A percentile compares a stretch with the other conserved stretches of the same genome.
These are phyloP conservation scores for Cephus runcator DNA, from an alignment of 2,888 invertebrate genomes.

Conservation along the genomic window DNA sequence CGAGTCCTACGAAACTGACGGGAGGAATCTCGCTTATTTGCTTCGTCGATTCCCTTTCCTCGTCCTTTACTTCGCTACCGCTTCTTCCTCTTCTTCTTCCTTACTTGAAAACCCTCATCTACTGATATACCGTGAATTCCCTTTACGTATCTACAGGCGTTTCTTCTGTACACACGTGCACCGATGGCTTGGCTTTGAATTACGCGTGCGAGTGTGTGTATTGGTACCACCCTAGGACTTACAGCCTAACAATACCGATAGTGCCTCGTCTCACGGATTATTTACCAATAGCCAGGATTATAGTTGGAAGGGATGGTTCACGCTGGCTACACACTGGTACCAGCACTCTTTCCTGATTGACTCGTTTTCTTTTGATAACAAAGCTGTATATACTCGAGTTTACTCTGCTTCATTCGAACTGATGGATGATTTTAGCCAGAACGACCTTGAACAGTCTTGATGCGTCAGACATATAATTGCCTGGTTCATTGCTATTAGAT, in stretches of 20 bases:
- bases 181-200: neutral
- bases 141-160: neutral
- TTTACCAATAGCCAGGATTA: neutral
- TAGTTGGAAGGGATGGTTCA: neutral
- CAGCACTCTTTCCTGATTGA: neutral
- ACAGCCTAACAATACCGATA: neutral
- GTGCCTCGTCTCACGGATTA: neutral
- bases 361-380: neutral
- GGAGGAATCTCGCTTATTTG: conserved; percentile 15
- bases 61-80: neutral
- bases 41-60: neutral
- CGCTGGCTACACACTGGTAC: neutral
- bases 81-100: neutral
- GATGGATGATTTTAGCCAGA: neutral
- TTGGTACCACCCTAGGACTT: neutral
- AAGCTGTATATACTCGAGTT: neutral
- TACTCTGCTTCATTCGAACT: neutral
- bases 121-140: neutral
- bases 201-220: neutral
- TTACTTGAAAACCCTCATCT: neutral
- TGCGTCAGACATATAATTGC: neutral
- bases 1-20: neutral
- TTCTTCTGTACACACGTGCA: neutral
- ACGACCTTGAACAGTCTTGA: neutral
- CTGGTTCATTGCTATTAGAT: neutral